Evolutionary conservation across 2,113 vertebrate species (phyloP).

Genomic region (Leiothrix lutea): DNA sequence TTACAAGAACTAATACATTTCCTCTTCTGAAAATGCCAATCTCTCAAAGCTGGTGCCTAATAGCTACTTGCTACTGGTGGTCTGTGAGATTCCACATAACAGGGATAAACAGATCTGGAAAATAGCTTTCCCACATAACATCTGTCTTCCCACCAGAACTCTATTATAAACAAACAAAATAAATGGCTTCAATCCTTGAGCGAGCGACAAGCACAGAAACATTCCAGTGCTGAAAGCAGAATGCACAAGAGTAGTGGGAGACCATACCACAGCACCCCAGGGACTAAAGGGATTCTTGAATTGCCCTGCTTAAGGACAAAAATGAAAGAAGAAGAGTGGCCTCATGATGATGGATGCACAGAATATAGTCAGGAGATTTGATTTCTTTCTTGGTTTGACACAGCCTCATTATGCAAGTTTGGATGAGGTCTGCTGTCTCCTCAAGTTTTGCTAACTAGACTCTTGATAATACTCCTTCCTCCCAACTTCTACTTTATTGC

Average conservation of each 20-base stretch:
- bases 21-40: neutral
- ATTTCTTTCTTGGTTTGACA: neutral
- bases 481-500: neutral
- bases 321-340: neutral
- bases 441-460: neutral
- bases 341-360: neutral
- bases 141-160: slow-evolving; percentile 56
- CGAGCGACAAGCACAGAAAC: neutral
- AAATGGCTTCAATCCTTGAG: slow-evolving; percentile 55
- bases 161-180: slow-evolving; percentile 62
- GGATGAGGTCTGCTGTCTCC: neutral
- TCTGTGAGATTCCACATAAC: neutral
- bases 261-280: neutral
- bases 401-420: neutral
- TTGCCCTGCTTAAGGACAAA: neutral
- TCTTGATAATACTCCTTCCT: neutral
- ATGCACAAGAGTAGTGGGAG: neutral
- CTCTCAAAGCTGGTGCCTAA: neutral
- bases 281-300: neutral
- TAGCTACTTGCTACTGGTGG: neutral
- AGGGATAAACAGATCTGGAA: slow-evolving; percentile 11
- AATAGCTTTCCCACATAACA: slow-evolving; percentile 62
- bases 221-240: slow-evolving; percentile 53
- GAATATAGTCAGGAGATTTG: neutral
- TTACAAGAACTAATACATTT: neutral